These are phyloP conservation scores for Neocrepidodera transversa DNA, from an alignment of 2,888 invertebrate genomes.

Conservation along the genomic window DNA sequence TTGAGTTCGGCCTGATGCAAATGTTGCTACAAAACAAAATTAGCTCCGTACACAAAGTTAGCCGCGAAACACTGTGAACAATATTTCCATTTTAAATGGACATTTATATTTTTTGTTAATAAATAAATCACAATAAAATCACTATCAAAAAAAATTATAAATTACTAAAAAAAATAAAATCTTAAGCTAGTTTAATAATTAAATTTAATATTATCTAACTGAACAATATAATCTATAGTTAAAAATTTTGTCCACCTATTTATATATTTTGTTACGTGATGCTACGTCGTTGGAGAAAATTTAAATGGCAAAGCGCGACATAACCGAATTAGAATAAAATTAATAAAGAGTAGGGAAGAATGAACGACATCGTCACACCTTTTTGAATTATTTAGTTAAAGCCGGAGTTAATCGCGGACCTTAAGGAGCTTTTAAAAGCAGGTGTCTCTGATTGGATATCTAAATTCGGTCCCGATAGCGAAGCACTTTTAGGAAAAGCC, in stretches of 20 bases:
- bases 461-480: slow-evolving; percentile 46
- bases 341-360: slow-evolving; percentile 45
- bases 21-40: slow-evolving; percentile 36
- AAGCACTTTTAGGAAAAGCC: slow-evolving; percentile 43
- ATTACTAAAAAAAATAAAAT: too few relatives aligned
- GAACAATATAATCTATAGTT: too few relatives aligned
- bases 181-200: too few relatives aligned
- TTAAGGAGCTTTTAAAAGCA: slow-evolving; percentile 47
- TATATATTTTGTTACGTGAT: too few relatives aligned
- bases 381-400: slow-evolving; percentile 42
- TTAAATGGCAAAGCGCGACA: slow-evolving; percentile 36
- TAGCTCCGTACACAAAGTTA: slow-evolving; percentile 36
- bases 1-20: slow-evolving; percentile 34
- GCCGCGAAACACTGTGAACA: too few relatives aligned
- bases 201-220: too few relatives aligned
- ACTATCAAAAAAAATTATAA: too few relatives aligned
- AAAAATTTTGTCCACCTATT: too few relatives aligned
- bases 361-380: slow-evolving; percentile 39
- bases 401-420: slow-evolving; percentile 40
- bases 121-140: too few relatives aligned
- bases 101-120: too few relatives aligned
- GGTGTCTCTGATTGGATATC: slow-evolving; percentile 51
- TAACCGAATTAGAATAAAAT: slow-evolving; percentile 48
- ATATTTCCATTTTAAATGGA: too few relatives aligned
- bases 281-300: slow-evolving; percentile 30